These are phyloP conservation scores for Leptopilina myrica DNA, from an alignment of 2,888 invertebrate genomes.

Conservation along the genomic window DNA sequence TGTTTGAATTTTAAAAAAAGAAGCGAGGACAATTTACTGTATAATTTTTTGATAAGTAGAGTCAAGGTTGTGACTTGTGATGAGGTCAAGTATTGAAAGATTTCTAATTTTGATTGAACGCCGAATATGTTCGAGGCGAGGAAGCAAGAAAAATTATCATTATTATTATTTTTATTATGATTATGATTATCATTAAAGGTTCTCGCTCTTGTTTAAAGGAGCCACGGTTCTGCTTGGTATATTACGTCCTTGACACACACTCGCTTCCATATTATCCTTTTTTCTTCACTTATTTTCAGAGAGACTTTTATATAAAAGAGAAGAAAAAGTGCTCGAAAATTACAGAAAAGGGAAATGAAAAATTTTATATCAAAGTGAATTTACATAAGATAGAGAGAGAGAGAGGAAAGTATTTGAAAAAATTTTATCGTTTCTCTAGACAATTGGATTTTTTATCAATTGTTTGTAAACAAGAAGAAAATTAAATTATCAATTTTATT, in stretches of 20 bases:
- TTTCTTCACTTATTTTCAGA: not conserved
- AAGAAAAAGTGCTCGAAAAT: not conserved
- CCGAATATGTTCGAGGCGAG: slow-evolving; percentile 11
- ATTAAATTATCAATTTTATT: no score
- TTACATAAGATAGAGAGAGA: no score
- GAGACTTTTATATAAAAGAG: slow-evolving; percentile 6
- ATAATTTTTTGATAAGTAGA: slow-evolving; percentile 26
- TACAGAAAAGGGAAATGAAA: no score
- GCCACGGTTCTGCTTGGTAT: slow-evolving; percentile 55
- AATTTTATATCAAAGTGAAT: no score
- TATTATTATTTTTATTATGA: no score
- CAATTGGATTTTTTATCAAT: no score
- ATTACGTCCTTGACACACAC: slow-evolving; percentile 63
- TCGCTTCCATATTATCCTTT: not conserved
- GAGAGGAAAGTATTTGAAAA: no score
- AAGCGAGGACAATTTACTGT: not conserved
- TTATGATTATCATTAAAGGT: not conserved
- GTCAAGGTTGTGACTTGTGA: slow-evolving; percentile 22
- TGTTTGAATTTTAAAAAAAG: not conserved
- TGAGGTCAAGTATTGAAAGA: slow-evolving; percentile 36
- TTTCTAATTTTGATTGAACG: slow-evolving; percentile 18
- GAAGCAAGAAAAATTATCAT: slow-evolving; percentile 24
- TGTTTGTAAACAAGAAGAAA: no score
- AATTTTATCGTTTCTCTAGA: no score
- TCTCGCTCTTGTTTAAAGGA: slow-evolving; percentile 39